Percentiles rank a stretch among this genome's conserved stretches.
Conservation (phyloP, 2,113 vertebrate genomes). For the Pseudorasbora parva region DNA sequence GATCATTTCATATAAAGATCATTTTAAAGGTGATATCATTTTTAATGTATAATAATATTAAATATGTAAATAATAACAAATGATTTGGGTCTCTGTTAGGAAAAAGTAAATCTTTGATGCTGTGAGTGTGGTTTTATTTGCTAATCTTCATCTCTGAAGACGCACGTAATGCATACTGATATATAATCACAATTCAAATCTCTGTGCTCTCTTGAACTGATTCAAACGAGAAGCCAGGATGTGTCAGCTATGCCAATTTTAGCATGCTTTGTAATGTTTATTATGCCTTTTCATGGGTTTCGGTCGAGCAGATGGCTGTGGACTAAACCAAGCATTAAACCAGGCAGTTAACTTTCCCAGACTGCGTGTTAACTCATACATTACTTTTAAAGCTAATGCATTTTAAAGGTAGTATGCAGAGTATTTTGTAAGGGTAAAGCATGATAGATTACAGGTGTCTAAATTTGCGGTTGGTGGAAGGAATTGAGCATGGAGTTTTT, state of each 20-base stretch:
- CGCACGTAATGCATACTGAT: conserved; percentile 20
- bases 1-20: not conserved
- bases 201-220: not conserved
- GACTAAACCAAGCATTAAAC: conserved; percentile 14
- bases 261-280: not conserved
- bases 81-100: not conserved
- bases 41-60: too few relatives aligned
- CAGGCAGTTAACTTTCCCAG: not conserved
- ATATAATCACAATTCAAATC: not conserved
- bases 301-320: not conserved
- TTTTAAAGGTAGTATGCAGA: not conserved
- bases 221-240: conserved; percentile 19
- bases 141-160: not conserved
- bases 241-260: conserved; percentile 31
- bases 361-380: not conserved
- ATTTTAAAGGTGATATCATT: too few relatives aligned
- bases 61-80: not conserved
- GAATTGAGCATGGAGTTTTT: not conserved
- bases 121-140: not conserved
- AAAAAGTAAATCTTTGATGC: not conserved
- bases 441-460: too few relatives aligned
- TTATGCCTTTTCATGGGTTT: conserved; percentile 4
- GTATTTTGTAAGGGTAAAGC: not conserved
- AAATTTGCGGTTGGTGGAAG: not conserved
- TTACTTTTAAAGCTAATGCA: not conserved